phyloP scores from a whole-genome alignment of 2,797 vertebrate genomes.

The Sebastes minor region DNA sequence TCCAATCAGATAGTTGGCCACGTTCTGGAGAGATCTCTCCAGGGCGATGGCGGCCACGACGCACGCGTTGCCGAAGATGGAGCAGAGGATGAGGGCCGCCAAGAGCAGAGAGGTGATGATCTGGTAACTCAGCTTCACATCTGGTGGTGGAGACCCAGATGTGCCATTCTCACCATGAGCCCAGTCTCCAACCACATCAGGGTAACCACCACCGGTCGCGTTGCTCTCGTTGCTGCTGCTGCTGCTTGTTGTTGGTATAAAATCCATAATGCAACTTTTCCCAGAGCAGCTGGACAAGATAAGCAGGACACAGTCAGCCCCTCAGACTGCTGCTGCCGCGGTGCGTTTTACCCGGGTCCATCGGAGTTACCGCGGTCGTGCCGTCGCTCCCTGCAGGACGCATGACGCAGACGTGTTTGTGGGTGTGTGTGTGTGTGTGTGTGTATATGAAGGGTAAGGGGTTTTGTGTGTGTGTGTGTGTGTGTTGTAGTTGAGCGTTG shows the following conservation, averaged over 20 bases:
- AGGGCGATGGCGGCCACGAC: constrained; percentile 94
- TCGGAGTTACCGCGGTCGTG: constrained; percentile 67
- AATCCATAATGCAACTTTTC: constrained; percentile 77
- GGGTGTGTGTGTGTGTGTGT: constrained; percentile 22
- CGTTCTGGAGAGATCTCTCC: constrained; percentile 96
- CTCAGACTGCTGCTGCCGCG: constrained; percentile 55
- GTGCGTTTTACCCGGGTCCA: constrained; percentile 71
- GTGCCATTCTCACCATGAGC: constrained; percentile 73
- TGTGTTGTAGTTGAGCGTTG: constrained; percentile 58
- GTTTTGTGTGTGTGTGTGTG: constrained; percentile 9
- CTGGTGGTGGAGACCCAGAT: constrained; percentile 59
- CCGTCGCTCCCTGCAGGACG: constrained; percentile 74
- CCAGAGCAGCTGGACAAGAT: constrained; percentile 29
- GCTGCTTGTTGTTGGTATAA: constrained; percentile 79
- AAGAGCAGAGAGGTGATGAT: constrained; percentile 92
- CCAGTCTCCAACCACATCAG: constrained; percentile 69
- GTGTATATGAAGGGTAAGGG: background rate
- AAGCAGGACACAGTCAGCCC: constrained; percentile 65
- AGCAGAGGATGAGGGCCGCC: constrained; percentile 91
- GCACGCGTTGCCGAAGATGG: constrained; percentile 94
- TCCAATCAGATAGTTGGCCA: constrained; percentile 97
- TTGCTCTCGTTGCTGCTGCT: constrained; percentile 81
- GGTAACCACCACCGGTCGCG: constrained; percentile 70
- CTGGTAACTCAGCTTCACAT: constrained; percentile 90
- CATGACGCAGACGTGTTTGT: constrained; percentile 79